Base-by-base conservation (phyloP, 2,113 vertebrate genomes). In the Cichladusa arquata region DNA sequence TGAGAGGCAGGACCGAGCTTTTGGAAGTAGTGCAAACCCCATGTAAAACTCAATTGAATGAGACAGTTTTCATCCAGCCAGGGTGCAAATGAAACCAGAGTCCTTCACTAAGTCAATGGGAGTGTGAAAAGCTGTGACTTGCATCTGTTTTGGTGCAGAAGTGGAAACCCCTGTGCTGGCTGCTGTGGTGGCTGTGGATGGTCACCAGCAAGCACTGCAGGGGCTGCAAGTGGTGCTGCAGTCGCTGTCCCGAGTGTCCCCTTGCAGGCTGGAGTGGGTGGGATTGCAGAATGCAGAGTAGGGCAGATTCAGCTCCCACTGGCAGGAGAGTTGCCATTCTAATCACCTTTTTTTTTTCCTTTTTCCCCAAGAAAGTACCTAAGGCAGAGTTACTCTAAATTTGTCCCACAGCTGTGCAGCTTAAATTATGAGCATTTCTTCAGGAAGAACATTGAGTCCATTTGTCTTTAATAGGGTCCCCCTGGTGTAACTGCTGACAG, bases 371-470 rank as follows among this genome's bases (percentile, higher is more conserved):
- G 48, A 89, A 95, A 87, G 29, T 60, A 89, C 62, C 73, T 82
- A 45, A 82, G 58, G 89, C 84, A 62, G 53, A 76, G 66, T 90
- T 79, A 61, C 54, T 91, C 45, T 77, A 38, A 54, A 69, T 94
- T 73, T 73, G 78, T 93, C 89, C 65, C 61, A 40, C 83, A 92
- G 81, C 69, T 79, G 65, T 42, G 25, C 36, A 45, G 31, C 48
- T 91, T 90, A 86, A 96, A 86, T 92, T 64, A 88, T 17, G 50
- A 94, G 34, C 67, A 61, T 95, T 90, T 92, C 79, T 80, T 64
- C 36, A 66, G 74, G 92, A 94, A 88, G 85, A 90, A 77, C 74
- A 80, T 13, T 47, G 50, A 90, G 67, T 90, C 91, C 79, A 77
- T 94, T 95, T 94, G 78, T 70, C 47, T 95, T 87, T 92, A 94